phyloP scores from a whole-genome alignment of 1,140 invertebrate genomes.

The Zeugodacus cucurbitae region DNA sequence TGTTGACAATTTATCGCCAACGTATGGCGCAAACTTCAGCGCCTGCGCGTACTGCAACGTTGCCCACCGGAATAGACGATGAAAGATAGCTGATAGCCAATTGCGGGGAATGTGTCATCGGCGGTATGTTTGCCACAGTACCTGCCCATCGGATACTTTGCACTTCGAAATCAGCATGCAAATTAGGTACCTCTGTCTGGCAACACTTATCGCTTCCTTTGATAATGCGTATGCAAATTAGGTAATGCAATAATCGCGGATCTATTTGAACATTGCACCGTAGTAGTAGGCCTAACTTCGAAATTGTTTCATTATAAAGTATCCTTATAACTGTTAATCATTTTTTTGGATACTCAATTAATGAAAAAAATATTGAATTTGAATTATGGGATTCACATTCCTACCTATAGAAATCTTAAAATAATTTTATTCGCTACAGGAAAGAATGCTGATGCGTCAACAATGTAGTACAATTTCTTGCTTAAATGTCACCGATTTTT shows the following conservation, averaged over 20 bases:
- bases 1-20: conserved; percentile 22
- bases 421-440: too few species aligned
- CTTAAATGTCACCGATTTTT: too few species aligned
- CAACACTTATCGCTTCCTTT: conserved; percentile 11
- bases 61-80: conserved; percentile 22
- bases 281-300: background rate
- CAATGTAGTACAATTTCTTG: too few species aligned
- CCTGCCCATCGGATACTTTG: background rate
- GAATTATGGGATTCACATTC: too few species aligned
- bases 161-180: background rate
- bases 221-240: conserved; percentile 29
- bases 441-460: too few species aligned
- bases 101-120: background rate
- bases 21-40: conserved; percentile 29
- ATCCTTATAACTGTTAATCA: too few species aligned
- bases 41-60: background rate
- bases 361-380: too few species aligned
- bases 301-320: background rate
- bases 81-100: background rate
- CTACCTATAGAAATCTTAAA: too few species aligned
- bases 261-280: background rate
- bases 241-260: background rate
- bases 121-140: background rate
- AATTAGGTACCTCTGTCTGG: background rate
- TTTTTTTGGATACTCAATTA: too few species aligned